Base-by-base conservation (phyloP, 2,113 vertebrate species). In the Lagenorhynchus albirostris region DNA sequence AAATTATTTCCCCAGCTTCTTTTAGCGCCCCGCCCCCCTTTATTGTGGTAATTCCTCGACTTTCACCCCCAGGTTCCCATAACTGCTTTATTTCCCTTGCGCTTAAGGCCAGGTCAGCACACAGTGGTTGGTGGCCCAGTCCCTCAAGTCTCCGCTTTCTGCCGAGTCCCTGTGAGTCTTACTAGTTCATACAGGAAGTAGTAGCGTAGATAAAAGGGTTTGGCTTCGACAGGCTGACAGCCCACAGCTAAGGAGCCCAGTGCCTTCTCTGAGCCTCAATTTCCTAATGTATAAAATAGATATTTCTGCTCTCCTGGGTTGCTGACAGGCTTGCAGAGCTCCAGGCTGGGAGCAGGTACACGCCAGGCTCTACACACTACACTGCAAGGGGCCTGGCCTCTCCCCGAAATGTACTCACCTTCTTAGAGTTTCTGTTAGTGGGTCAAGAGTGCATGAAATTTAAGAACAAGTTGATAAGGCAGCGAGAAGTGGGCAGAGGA, bases 311-410 rank as follows among this genome's bases (percentile, higher is more conserved):
- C 60, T 44, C 11, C 18, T 18, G 8, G 25, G 25, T 6, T 80
- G 20, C 29, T 21, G 8, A 65, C 25, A 73, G n/a, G 80, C 7
- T 53, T 31, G 3, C 50, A 60, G 77, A 82, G 31, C 33, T 90
- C 44, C 82, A 26, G 26, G 62, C 68, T 47, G 8, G 70, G 17
- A 2, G 1, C 62, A 33, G 36, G 77, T 8, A 21, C 17, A 25
- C 0, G 0, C 21, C 29, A 26, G 11, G 7, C 14, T 60, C 23
- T 23, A 11, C 9, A 41, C 1, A 9, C 6, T 8, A n/a, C 12
- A 10, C 60, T 2, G 5, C 0, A 1, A 58, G 77, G 21, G 47
- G 60, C 77, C 50, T 31, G 10, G 55, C 41, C 84, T 94, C 36
- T 58, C 53, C 33, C 26, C 29, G 55, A 10, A 4, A 63, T 21